Percentiles rank a stretch among this genome's conserved stretches.
Evolutionary conservation across 2,888 invertebrate species (phyloP).

Genomic region (Agrochola litura): DNA sequence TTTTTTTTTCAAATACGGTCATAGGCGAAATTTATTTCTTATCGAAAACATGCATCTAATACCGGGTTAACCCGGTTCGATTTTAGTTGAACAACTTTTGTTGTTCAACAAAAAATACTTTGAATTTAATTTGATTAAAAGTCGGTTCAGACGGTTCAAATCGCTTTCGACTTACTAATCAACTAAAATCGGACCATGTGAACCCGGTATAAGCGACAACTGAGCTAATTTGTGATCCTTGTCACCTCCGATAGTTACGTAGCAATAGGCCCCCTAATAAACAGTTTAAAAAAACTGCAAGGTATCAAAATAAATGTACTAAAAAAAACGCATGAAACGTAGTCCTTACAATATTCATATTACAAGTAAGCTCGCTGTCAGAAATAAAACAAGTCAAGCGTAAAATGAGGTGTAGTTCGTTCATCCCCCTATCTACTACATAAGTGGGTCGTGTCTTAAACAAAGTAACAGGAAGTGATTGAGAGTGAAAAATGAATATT

Average conservation of each 20-base stretch:
- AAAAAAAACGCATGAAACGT: constrained; percentile 12
- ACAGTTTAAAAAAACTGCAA: neutral
- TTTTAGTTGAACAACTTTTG: no score
- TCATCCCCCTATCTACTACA: constrained; percentile 27
- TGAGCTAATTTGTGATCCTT: neutral
- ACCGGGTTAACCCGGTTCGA: no score
- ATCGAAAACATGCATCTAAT: no score
- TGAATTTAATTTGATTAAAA: no score
- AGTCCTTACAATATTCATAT: constrained; percentile 29
- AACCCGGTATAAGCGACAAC: neutral
- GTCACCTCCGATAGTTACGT: neutral
- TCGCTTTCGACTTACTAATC: no score
- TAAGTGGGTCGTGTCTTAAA: constrained; percentile 51
- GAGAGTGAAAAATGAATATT: constrained; percentile 50
- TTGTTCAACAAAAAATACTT: no score
- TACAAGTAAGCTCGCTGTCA: constrained; percentile 37
- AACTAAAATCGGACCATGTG: no score
- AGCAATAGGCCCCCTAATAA: no score
- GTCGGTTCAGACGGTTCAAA: no score
- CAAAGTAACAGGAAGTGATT: constrained; percentile 54
- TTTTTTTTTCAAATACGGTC: no score
- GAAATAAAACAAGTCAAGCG: constrained; percentile 53
- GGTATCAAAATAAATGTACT: neutral
- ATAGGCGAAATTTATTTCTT: no score
- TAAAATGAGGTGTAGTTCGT: constrained; percentile 56